Evolutionary conservation across 2,113 vertebrate species (phyloP).

Genomic region (Gorsachius goisagi): DNA sequence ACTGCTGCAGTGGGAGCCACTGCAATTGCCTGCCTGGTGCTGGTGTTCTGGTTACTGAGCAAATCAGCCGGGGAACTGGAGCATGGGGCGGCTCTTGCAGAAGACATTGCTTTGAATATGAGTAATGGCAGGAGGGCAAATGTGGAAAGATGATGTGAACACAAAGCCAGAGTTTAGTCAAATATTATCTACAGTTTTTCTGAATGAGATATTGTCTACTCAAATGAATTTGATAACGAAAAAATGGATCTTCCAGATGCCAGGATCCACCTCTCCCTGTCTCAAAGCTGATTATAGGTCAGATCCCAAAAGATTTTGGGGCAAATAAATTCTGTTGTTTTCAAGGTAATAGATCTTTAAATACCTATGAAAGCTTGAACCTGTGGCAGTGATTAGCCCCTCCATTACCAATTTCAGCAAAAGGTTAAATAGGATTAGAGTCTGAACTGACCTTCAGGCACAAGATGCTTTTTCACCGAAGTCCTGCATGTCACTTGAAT

Average conservation of each 20-base stretch:
- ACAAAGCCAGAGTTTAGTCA: background rate
- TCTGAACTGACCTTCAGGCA: background rate
- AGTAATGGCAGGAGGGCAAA: background rate
- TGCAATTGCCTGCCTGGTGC: background rate
- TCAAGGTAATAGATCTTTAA: background rate
- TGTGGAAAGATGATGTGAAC: background rate
- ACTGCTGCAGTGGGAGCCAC: background rate
- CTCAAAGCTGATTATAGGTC: background rate
- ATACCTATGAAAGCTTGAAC: background rate
- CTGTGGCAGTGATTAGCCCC: background rate
- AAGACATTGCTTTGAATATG: background rate
- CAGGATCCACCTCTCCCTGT: background rate
- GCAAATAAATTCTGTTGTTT: background rate
- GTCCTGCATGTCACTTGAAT: background rate
- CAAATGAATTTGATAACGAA: background rate
- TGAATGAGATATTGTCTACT: background rate
- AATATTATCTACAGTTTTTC: background rate
- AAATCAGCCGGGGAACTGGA: background rate
- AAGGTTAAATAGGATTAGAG: background rate
- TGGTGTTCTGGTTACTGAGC: background rate
- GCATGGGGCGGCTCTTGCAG: accelerated
- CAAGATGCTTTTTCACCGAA: background rate
- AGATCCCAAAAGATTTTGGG: background rate
- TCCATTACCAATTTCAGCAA: background rate
- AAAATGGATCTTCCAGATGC: background rate